Evolutionary conservation across 2,797 vertebrate genomes (phyloP).

Genomic region (Bucorvus abyssinicus): DNA sequence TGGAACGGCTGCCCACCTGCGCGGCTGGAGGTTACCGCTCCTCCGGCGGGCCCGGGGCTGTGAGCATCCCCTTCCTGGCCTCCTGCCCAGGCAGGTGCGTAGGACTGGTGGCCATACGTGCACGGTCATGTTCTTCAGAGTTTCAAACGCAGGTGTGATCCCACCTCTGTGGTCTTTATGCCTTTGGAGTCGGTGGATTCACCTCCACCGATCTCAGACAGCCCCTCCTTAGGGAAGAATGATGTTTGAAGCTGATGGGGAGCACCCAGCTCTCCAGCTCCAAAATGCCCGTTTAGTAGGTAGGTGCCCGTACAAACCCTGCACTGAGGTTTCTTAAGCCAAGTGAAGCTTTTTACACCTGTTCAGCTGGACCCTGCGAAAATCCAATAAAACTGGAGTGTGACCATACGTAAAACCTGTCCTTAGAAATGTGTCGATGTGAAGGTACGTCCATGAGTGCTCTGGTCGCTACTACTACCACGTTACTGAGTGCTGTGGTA

Average conservation of each 20-base stretch:
- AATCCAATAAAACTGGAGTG: accelerated
- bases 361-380: not conserved
- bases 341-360: accelerated
- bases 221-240: too few species aligned
- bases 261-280: accelerated
- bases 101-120: too few species aligned
- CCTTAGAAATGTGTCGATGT: accelerated
- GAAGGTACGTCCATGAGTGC: accelerated
- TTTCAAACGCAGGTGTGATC: accelerated
- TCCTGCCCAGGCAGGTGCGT: too few species aligned
- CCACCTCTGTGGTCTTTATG: not conserved
- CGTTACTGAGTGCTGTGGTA: not conserved
- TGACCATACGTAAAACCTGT: accelerated
- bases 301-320: accelerated
- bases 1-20: too few species aligned
- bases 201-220: accelerated
- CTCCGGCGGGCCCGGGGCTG: accelerated
- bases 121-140: accelerated
- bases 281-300: accelerated
- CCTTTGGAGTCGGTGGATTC: too few species aligned
- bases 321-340: not conserved
- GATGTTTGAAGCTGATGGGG: accelerated
- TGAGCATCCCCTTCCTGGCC: not conserved
- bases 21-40: too few species aligned
- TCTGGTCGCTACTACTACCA: accelerated